These are phyloP conservation scores for Elephas maximus DNA, from an alignment of 2,113 vertebrate species.

Conservation along the genomic window DNA sequence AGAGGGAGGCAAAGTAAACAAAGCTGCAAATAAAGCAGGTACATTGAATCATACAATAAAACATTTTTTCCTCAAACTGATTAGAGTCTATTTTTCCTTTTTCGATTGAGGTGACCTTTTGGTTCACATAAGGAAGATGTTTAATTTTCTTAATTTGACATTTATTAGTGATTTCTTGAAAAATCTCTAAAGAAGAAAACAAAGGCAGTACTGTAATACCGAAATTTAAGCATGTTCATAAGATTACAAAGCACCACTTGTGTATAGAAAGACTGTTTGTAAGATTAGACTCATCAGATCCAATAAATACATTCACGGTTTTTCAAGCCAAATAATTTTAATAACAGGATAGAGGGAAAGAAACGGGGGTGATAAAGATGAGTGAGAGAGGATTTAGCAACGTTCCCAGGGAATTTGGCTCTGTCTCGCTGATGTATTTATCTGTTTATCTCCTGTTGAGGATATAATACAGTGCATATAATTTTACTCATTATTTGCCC, in stretches of 20 bases:
- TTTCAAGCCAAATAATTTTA: conserved; percentile 49
- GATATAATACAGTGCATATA: not conserved
- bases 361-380: conserved; percentile 7
- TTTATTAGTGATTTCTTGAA: not conserved
- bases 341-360: not conserved
- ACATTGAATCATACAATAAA: not conserved
- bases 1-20: not conserved
- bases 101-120: not conserved
- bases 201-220: not conserved
- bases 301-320: conserved; percentile 15
- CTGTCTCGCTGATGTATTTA: not conserved
- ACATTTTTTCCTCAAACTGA: not conserved
- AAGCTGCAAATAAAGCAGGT: not conserved
- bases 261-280: conserved; percentile 46
- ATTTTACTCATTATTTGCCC: conserved; percentile 32
- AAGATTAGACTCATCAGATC: conserved; percentile 53
- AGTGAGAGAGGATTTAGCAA: not conserved
- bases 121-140: not conserved
- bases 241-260: not conserved
- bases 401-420: not conserved
- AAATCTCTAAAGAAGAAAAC: not conserved
- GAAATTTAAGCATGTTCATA: conserved; percentile 12
- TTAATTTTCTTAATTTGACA: conserved; percentile 15
- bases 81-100: not conserved
- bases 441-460: not conserved